Base-by-base conservation (phyloP, 2,113 vertebrate species). In the Calypte anna region DNA sequence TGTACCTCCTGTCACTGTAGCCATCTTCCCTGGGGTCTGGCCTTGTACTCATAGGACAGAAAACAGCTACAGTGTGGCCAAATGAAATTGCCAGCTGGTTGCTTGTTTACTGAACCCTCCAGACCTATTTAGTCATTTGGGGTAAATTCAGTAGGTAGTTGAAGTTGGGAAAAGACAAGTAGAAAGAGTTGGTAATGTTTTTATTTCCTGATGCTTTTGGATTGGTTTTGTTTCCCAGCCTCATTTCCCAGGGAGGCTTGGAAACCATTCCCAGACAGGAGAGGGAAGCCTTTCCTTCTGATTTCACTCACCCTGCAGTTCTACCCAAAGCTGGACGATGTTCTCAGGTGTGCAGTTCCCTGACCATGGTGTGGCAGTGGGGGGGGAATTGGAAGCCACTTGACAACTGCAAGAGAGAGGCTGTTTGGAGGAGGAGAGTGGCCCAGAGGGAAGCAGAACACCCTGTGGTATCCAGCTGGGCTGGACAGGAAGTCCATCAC, bases 401-500 rank as follows among this genome's bases (percentile, higher is more conserved):
- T 14, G 30, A 36, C 17, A 84, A 43, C n/a, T 63, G 27, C 36
- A 88, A 68, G 54, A 69, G 68, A 67, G 8, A 78, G 51, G 23
- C 28, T 74, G 67, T 15, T 77, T 94, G 63, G 30, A 86, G 31
- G n/a, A 55, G 48, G 6, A 62, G 6, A 0, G 0, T 25, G 46
- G 24, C 7, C 43, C 20, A 58, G 51, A 83, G 66, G 54, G 38
- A 63, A 48, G 11, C 22, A 13, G 64, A 81, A 50, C 10, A 15
- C 9, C 13, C 27, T 31, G 57, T 3, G 4, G 36, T 3, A 8
- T 70, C 28, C 68, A 36, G 12, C 27, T 12, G 50, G 59, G 28
- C 58, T 48, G 38, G 27, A 6, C 2, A 1, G n/a, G 40, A 7
- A 84, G 43, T 33, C 25, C 24, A 20, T 30, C 0, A 0, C 17